These are phyloP conservation scores for Alcedo atthis DNA, from an alignment of 2,797 vertebrate genomes.

Conservation along the genomic window DNA sequence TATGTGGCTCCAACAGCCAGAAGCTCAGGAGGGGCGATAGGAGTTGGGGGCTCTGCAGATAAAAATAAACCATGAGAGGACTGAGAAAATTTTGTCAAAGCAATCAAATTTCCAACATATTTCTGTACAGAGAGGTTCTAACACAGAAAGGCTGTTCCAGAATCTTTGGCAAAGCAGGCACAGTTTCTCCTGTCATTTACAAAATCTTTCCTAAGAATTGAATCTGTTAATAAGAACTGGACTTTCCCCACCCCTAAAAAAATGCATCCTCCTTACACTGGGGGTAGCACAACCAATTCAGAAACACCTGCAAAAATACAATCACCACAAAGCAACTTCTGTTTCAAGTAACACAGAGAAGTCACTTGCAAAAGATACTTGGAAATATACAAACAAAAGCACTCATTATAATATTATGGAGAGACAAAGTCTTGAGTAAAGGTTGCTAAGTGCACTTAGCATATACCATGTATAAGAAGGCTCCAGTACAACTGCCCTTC, in stretches of 20 bases:
- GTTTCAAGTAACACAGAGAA: background rate
- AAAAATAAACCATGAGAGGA: background rate
- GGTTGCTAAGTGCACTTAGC: background rate
- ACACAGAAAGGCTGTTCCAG: background rate
- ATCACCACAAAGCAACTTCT: background rate
- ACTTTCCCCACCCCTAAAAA: background rate
- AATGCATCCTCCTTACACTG: background rate
- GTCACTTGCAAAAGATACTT: background rate
- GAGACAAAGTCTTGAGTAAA: background rate
- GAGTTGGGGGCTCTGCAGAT: slow-evolving; percentile 90
- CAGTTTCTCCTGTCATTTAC: background rate
- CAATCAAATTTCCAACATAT: rapidly evolving
- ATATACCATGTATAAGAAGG: rapidly evolving
- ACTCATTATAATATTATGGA: background rate
- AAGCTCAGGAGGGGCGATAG: slow-evolving; percentile 93
- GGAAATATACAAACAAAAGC: background rate
- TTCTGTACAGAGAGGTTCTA: too few relatives aligned
- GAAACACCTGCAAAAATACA: background rate
- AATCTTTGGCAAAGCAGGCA: background rate
- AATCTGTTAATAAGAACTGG: background rate
- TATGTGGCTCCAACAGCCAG: slow-evolving; percentile 95
- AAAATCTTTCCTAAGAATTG: background rate
- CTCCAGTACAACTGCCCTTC: background rate
- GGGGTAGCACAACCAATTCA: background rate
- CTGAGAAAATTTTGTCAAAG: background rate